Evolutionary conservation across 1,140 invertebrate genomes (phyloP), one percentile per base, ranked within the genome.

Genomic region (Odontomachus brunneus): DNA sequence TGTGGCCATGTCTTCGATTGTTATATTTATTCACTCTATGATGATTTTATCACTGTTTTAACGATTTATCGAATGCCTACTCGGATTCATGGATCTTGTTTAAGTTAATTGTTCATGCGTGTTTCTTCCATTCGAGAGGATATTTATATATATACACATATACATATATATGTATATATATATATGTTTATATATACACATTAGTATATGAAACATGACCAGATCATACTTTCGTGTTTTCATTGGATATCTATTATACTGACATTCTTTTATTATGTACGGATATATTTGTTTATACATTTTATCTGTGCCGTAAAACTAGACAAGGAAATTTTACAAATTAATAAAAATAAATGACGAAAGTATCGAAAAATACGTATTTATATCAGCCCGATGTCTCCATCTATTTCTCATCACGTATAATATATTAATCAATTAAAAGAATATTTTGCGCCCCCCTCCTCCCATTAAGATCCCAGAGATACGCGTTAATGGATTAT

Each of bases 21-120:
- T 90, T 91, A 89, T 90, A 90, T 90, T 90, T 89, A 91, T 90
- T 90, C 84, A 90, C 59, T 89, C 80, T 90, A 90, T 90, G 81
- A 90, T 89, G 90, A 88, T 81, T 89, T 90, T 90, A 89, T 90
- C 78, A 84, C 66, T 90, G 86, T 89, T 90, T 85, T 63, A 85
- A 80, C 48, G 33, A 88, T 59, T 62, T 59, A 62, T 75, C 38
- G 53, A 29, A 33, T 59, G 60, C 49, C 44, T 63, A 51, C 12
- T 62, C 49, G 29, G 67, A 69, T 60, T 76, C 55, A 60, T 62
- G n/a, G 29, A 22, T 62, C 48, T 17, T 65, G 55, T 74, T 82
- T 72, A 60, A 57, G 71, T 67, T 48, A 84, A 33, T 74, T 48
- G 12, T 55, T 75, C 44, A 4, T 44, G 38, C 9, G 38, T 29